Evolutionary conservation across 2,888 invertebrate genomes (phyloP), one percentile per base, ranked within the genome.

Genomic region (Meteorus colon): DNA sequence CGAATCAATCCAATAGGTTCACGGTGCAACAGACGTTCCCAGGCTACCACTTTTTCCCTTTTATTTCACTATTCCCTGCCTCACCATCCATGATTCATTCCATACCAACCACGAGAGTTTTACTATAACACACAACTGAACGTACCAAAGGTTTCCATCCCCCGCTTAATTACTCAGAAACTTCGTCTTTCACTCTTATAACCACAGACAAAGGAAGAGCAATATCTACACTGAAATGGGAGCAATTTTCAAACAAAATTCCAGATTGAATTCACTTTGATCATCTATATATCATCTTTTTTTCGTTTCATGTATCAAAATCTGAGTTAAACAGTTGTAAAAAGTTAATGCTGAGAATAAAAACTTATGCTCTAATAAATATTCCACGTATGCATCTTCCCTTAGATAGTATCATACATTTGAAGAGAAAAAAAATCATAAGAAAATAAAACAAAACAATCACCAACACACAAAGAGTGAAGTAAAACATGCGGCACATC

Each of bases 161-260:
- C 59, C 68, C 75, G 55, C 62, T 78, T 78, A 78, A 79, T 77
- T 79, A 77, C 79, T 70, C 74, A 24, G 74, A 74, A 77, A 79
- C 74, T 80, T 77, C 55, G 74, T 74, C 74, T 55, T 55, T 55
- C 19, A 55, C 19, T 55, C 55, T 19, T 55, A 55, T 55, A 55
- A 55, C 19, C 8, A 19, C 19, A 2, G 8, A 55, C 55, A 55
- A 55, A 19, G 8, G 55, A 2, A 24, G 19, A 19, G 55, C 24
- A 55, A 55, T 55, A 55, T 55, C 55, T 19, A 19, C 55, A 19
- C 24, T 19, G n/a, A 55, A 55, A 55, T 55, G n/a, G n/a, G n/a
- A 55, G 19, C 19, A 55, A 55, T 55, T 55, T 19, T 6, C 19
- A 19, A 55, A 24, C n/a, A 10, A 55, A 55, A 55, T 55, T 55